Percentiles rank a stretch among this genome's conserved stretches.
phyloP scores from a whole-genome alignment of 2,888 invertebrate species.

The Thymelicus sylvestris region DNA sequence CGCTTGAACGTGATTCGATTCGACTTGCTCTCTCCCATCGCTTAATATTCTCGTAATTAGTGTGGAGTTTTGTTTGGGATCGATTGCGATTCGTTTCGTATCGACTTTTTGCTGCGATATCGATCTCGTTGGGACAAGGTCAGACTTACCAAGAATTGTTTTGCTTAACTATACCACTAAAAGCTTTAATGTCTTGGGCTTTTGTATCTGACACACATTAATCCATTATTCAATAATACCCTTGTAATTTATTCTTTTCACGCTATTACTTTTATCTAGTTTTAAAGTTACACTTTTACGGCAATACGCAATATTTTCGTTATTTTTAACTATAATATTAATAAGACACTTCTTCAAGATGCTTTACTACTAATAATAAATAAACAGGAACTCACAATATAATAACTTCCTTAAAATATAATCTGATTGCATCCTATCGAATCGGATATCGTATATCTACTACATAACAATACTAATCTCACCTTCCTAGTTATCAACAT shows the following conservation, averaged over 20 bases:
- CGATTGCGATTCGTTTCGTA: slow-evolving; percentile 61
- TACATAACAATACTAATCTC: too few relatives aligned
- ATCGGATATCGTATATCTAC: too few relatives aligned
- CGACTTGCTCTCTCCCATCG: slow-evolving; percentile 72
- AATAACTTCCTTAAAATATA: too few relatives aligned
- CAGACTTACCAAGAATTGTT: slow-evolving; percentile 24
- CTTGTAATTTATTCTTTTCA: background rate
- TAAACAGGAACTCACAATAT: too few relatives aligned
- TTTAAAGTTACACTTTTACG: background rate
- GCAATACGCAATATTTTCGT: too few relatives aligned
- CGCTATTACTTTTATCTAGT: background rate
- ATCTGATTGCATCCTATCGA: too few relatives aligned
- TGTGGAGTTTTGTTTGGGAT: slow-evolving; percentile 65
- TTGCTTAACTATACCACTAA: slow-evolving; percentile 16
- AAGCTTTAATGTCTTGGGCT: slow-evolving; percentile 10
- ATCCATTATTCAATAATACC: background rate
- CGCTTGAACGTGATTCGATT: slow-evolving; percentile 61
- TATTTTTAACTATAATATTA: too few relatives aligned
- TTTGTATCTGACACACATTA: slow-evolving; percentile 1
- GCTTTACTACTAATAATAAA: too few relatives aligned
- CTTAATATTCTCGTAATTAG: slow-evolving; percentile 71
- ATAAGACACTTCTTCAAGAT: too few relatives aligned
- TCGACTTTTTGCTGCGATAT: slow-evolving; percentile 55
- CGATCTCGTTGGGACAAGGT: slow-evolving; percentile 44
- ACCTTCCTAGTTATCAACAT: too few relatives aligned